These are phyloP conservation scores for Hydriomena furcata DNA, from an alignment of 2,888 invertebrate species.

Conservation along the genomic window DNA sequence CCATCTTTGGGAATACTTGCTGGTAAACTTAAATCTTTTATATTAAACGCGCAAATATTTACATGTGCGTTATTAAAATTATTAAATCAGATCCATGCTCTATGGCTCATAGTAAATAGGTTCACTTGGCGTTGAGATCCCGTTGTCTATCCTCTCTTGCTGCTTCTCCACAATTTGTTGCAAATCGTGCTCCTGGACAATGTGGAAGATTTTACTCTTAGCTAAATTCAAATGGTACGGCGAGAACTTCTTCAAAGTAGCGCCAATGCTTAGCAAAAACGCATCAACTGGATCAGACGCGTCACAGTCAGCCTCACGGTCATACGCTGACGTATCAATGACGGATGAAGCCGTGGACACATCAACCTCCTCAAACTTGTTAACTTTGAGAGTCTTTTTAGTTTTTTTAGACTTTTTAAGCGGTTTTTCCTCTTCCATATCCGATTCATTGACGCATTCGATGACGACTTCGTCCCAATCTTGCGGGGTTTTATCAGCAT, in stretches of 20 bases:
- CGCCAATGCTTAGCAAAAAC: slow-evolving; percentile 68
- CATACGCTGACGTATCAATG: slow-evolving; percentile 38
- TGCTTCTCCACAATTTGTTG: slow-evolving; percentile 71
- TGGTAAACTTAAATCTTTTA: too few species aligned
- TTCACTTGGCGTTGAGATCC: slow-evolving; percentile 42
- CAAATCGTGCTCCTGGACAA: slow-evolving; percentile 75
- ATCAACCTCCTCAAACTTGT: slow-evolving; percentile 37
- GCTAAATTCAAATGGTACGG: slow-evolving; percentile 75
- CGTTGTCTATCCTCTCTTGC: slow-evolving; percentile 45
- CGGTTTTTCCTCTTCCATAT: slow-evolving; percentile 43
- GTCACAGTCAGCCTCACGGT: slow-evolving; percentile 51
- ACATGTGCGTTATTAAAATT: not conserved
- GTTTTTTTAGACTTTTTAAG: slow-evolving; percentile 32
- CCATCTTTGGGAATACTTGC: too few species aligned
- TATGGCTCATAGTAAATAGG: slow-evolving; percentile 35
- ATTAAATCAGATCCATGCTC: too few species aligned
- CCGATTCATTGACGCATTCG: slow-evolving; percentile 46
- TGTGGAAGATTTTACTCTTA: slow-evolving; percentile 73
- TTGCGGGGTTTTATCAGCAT: slow-evolving; percentile 22
- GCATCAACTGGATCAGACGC: slow-evolving; percentile 68
- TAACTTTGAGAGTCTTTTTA: slow-evolving; percentile 42
- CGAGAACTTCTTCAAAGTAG: slow-evolving; percentile 68
- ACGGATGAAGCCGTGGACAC: slow-evolving; percentile 38
- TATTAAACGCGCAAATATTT: too few species aligned
- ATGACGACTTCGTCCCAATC: slow-evolving; percentile 28